Percentiles rank a stretch among this genome's conserved stretches.
Evolutionary conservation across 2,888 invertebrate genomes (phyloP).

Genomic region (Osedax fenrisi): DNA sequence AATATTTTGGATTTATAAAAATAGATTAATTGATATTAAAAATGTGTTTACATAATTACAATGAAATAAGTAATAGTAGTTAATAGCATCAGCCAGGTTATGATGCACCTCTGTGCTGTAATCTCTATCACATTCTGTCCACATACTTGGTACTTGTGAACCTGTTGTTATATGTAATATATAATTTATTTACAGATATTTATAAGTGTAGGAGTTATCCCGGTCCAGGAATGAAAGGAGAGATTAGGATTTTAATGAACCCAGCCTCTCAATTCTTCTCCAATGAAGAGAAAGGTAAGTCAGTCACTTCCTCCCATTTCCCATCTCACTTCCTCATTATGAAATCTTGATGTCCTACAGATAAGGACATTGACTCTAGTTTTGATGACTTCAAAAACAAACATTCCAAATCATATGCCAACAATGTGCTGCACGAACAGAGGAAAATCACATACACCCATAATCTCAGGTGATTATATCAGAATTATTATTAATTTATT

Average conservation of each 20-base stretch:
- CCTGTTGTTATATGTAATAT: no score
- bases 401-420: constrained; percentile 62
- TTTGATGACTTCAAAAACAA: constrained; percentile 65
- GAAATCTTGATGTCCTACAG: no score
- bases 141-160: no score
- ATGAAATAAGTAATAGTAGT: no score
- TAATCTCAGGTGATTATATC: constrained; percentile 56
- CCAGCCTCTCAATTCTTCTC: constrained; percentile 78
- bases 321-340: no score
- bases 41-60: no score
- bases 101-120: no score
- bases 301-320: no score
- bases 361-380: constrained; percentile 58
- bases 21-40: no score
- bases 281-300: background rate
- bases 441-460: constrained; percentile 72
- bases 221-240: constrained; percentile 62
- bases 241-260: constrained; percentile 64
- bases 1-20: no score
- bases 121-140: no score
- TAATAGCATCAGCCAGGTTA: no score
- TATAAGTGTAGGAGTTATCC: constrained; percentile 60
- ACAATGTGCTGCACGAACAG: constrained; percentile 59
- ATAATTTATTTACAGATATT: constrained; percentile 37
- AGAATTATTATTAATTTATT: background rate